phyloP scores from a whole-genome alignment of 2,888 invertebrate species.

The Ornithoptera alexandrae region DNA sequence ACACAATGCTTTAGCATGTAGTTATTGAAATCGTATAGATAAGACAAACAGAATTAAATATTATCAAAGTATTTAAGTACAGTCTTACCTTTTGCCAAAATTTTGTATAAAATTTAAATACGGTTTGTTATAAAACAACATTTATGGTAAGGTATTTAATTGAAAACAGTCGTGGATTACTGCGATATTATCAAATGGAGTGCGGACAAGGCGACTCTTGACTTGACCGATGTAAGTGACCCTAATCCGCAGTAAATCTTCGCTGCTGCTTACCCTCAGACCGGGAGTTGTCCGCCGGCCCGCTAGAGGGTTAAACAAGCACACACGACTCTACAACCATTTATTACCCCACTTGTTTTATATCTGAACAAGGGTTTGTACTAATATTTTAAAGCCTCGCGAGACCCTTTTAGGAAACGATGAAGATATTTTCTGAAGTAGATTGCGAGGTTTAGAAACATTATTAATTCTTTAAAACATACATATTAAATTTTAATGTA shows the following conservation, averaged over 20 bases:
- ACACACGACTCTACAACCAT: slow-evolving; percentile 64
- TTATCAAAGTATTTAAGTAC: background rate
- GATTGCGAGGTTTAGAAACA: background rate
- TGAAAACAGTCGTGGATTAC: slow-evolving; percentile 49
- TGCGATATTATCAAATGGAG: slow-evolving; percentile 66
- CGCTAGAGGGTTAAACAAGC: slow-evolving; percentile 70
- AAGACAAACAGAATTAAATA: background rate
- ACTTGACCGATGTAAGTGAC: slow-evolving; percentile 76
- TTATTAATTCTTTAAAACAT: too few relatives aligned
- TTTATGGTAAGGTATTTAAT: slow-evolving; percentile 37
- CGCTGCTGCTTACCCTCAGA: slow-evolving; percentile 46
- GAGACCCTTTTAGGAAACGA: slow-evolving; percentile 25
- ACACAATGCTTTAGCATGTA: background rate
- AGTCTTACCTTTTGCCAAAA: background rate
- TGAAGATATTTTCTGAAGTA: slow-evolving; percentile 7
- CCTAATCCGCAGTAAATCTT: slow-evolving; percentile 79
- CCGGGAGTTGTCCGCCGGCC: slow-evolving; percentile 37
- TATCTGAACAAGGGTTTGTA: slow-evolving; percentile 41
- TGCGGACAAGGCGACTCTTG: slow-evolving; percentile 67
- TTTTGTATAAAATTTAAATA: background rate
- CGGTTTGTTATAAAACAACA: background rate
- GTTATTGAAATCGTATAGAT: background rate
- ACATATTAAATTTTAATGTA: background rate
- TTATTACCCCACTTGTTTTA: slow-evolving; percentile 65
- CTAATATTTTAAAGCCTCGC: slow-evolving; percentile 25